A percentile compares a stretch with the other conserved stretches of the same genome.
phyloP scores from a whole-genome alignment of 2,113 vertebrate genomes.

The Lophura nycthemera region DNA sequence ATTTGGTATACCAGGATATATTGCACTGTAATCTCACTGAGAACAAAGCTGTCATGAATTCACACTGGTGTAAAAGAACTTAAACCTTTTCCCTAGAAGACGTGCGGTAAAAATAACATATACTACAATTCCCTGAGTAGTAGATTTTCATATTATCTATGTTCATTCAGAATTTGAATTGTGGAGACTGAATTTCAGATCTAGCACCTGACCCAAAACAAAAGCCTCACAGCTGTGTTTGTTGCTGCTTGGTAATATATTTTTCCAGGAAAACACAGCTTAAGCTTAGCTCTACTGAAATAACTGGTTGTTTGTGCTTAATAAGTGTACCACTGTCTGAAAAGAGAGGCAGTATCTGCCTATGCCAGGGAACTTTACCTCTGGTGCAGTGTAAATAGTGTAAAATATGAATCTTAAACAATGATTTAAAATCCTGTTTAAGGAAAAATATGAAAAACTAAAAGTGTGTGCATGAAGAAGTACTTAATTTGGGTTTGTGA shows the following conservation, averaged over 20 bases:
- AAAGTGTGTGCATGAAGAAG: background rate
- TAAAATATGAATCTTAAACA: background rate
- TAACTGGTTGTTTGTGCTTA: background rate
- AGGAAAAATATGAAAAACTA: background rate
- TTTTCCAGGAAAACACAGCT: slow-evolving; percentile 51
- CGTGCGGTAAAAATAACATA: background rate
- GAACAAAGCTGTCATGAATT: background rate
- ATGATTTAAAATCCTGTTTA: background rate
- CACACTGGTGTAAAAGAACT: background rate
- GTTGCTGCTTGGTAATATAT: slow-evolving; percentile 36
- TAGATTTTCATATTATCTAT: background rate
- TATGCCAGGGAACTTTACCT: background rate
- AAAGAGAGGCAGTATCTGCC: background rate
- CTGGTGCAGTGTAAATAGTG: background rate
- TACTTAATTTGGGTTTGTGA: background rate
- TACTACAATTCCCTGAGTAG: background rate
- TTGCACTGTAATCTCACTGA: background rate
- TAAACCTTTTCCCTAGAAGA: background rate
- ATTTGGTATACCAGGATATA: background rate
- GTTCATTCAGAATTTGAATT: slow-evolving; percentile 31
- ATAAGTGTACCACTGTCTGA: background rate
- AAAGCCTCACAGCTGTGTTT: slow-evolving; percentile 58
- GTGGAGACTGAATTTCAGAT: slow-evolving; percentile 1
- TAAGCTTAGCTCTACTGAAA: slow-evolving; percentile 2
- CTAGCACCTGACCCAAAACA: slow-evolving; percentile 40